Base-by-base conservation (phyloP, 92 coral and sea anemone species). In the Scolanthus callimorphus region DNA sequence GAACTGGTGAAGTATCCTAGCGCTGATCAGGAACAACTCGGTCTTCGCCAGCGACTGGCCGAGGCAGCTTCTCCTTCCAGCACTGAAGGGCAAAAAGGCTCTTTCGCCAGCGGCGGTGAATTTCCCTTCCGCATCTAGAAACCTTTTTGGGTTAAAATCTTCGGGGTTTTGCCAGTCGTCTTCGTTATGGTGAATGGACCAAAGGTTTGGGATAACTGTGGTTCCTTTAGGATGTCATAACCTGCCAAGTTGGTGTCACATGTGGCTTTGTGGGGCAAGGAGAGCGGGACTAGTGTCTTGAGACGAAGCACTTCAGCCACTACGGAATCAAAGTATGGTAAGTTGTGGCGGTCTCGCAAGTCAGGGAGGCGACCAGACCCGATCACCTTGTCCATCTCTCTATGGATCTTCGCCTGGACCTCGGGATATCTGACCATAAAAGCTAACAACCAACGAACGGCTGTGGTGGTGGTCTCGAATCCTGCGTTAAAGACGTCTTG, bases 401-500 rank as follows among this genome's bases (percentile, higher is more conserved):
- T 12, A 1, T 68, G 75, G 13, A 57, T 52, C 26, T 68, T 68
- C 17, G n/a, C 58, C 43, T 68, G 75, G 27, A 79, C 37, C 1
- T 79, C 85, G 50, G 85, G 91, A 57, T 84, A 73, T 38, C 57
- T 60, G 11, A 64, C 72, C 78, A 84, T 37, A 48, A 57, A 72
- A 4, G 85, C 86, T 17, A 83, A 4, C 0, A 78, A 50, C 90
- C 90, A 83, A 0, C 76, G 86, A 17, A 84, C 51, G 0, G 85
- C 66, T 2, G 91, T 62, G 0, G 85, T 27, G 10, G 91, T 49
- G 10, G 91, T 84, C 70, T 84, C 91, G 21, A 78, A 70, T 21
- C 91, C 91, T 21, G 91, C 91, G 41, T 72, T 78, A 39, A 84
- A 84, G 6, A 84, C 79, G 49, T 84, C 91, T 1, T 78, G 68